Base-by-base conservation (phyloP, 2,888 invertebrate species). In the Ochlodes sylvanus region DNA sequence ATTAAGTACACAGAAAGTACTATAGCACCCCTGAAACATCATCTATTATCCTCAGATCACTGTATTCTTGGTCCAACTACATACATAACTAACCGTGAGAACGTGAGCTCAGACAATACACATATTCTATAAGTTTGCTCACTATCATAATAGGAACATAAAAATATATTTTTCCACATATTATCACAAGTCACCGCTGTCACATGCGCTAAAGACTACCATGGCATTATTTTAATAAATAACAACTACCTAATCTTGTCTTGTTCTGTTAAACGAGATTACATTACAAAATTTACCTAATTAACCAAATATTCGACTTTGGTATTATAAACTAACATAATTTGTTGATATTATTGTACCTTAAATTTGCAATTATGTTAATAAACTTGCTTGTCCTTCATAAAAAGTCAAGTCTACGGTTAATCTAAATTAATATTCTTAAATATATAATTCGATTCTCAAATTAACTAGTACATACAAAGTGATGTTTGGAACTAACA, bases 1-100 rank as follows among this genome's bases (percentile, higher is more conserved):
- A 75, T 82, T 83, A 79, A 83, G 85, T 86, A 86, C 85, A 78
- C 71, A 75, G 54, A 67, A 76, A 74, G 75, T 74, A 76, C 70
- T 78, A 55, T 62, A 80, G 87, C 87, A 87, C 87, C 85, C 75
- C 72, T 71, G 69, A 77, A 56, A 62, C 21, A 41, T 63, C 41
- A 63, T 27, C 56, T 68, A 63, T 56, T 34, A 62, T 50, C 54
- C 55, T 50, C 68, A 68, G 67, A 67, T 67, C 61, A 62, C 61
- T 67, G 75, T 72, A 75, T 77, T 76, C 72, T 81, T 79, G 78
- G 77, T 78, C 76, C 76, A 70, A 72, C 70, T 70, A 61, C 66
- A 66, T 27, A 66, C 55, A n/a, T n/a, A n/a, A n/a, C 14, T 47
- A 47, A 15, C 15, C 47, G 47, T 17, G 15, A 50, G 1, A 5